Evolutionary conservation across 1,140 invertebrate species (phyloP).

Genomic region (Drosophila tani): DNA sequence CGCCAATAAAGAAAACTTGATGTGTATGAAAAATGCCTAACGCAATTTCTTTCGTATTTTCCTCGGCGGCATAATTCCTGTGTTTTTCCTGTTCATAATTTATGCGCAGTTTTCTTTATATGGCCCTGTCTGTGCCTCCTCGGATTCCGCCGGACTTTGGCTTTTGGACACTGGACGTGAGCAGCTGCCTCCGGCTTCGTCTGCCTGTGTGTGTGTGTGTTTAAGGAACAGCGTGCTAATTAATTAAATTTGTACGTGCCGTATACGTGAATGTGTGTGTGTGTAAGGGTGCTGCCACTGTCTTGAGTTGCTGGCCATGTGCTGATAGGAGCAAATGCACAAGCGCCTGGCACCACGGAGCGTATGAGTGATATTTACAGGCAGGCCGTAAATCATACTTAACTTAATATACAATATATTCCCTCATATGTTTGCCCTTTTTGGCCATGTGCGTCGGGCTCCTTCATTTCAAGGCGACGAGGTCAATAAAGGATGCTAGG

Average conservation of each 20-base stretch:
- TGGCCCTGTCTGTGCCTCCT: slow-evolving; percentile 30
- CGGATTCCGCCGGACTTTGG: slow-evolving; percentile 47
- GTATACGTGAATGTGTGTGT: slow-evolving; percentile 31
- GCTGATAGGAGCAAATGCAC: slow-evolving; percentile 49
- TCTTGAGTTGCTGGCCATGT: slow-evolving; percentile 59
- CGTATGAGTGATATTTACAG: slow-evolving; percentile 74
- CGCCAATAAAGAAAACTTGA: slow-evolving; percentile 10
- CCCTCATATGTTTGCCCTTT: slow-evolving; percentile 47
- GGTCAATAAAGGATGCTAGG: slow-evolving; percentile 49
- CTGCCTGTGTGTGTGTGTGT: slow-evolving; percentile 48
- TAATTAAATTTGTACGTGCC: slow-evolving; percentile 82
- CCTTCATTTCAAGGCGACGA: slow-evolving; percentile 1
- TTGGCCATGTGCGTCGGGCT: slow-evolving; percentile 36
- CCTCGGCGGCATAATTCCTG: slow-evolving; percentile 17
- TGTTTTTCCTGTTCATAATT: slow-evolving; percentile 74
- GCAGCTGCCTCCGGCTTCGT: slow-evolving; percentile 27
- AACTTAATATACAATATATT: slow-evolving; percentile 75
- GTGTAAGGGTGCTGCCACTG: slow-evolving; percentile 33
- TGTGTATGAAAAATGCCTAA: slow-evolving; percentile 40
- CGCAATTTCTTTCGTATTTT: slow-evolving; percentile 36
- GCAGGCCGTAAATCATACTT: slow-evolving; percentile 77
- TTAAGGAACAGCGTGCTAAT: slow-evolving; percentile 81
- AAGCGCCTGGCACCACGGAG: slow-evolving; percentile 28
- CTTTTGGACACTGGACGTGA: slow-evolving; percentile 60
- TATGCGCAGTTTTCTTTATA: slow-evolving; percentile 75